Percentiles rank a stretch among this genome's conserved stretches.
phyloP scores from a whole-genome alignment of 1,140 invertebrate species.

The Drosophila jambulina region DNA sequence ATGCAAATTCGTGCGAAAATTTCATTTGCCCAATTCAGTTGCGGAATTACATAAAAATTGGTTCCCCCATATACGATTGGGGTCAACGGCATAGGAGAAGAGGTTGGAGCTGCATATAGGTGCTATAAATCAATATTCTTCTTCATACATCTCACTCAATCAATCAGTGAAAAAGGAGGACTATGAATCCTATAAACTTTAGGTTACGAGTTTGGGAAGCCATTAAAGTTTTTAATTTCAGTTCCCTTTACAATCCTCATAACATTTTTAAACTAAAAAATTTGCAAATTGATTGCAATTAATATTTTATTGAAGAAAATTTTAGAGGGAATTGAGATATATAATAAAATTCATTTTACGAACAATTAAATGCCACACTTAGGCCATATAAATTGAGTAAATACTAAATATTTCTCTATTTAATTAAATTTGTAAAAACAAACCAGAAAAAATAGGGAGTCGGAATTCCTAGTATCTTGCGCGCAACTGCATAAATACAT shows the following conservation, averaged over 20 bases:
- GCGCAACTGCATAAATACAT: constrained; percentile 11
- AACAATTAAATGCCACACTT: background rate
- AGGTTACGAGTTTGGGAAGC: no score
- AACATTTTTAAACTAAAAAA: no score
- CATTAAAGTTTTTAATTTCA: no score
- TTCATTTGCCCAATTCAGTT: constrained; percentile 68
- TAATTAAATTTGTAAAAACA: background rate
- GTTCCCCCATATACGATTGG: background rate
- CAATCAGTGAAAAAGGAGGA: no score
- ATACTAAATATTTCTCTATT: background rate
- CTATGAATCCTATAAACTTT: no score
- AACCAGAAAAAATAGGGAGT: no score
- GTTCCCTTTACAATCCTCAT: no score
- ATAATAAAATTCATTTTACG: background rate
- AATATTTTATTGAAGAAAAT: background rate
- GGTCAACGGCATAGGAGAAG: background rate
- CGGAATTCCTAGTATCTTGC: background rate
- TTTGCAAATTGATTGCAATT: no score
- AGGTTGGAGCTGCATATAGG: background rate
- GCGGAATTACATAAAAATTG: constrained; percentile 58
- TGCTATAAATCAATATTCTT: background rate
- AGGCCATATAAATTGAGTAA: background rate
- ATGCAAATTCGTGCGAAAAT: constrained; percentile 71
- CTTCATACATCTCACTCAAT: no score
- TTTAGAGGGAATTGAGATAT: no score